A percentile compares a stretch with the other conserved stretches of the same genome.
These are phyloP conservation scores for Achroia grisella DNA, from an alignment of 1,140 invertebrate genomes.

Conservation along the genomic window DNA sequence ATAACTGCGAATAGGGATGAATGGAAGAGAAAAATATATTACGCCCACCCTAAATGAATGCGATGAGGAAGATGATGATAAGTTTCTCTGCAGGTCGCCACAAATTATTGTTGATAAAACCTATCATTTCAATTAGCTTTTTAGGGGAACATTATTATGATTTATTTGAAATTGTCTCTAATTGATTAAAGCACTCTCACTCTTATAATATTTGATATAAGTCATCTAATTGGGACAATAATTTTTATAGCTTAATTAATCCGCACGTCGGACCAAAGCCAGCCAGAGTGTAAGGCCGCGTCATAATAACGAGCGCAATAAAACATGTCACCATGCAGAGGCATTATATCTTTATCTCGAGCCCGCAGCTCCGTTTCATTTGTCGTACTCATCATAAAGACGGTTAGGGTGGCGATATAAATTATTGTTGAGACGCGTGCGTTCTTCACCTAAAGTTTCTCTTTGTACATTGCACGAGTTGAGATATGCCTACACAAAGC, in stretches of 20 bases:
- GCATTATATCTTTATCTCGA: conserved; percentile 5
- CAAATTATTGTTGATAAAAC: too few species aligned
- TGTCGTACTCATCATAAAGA: conserved; percentile 3
- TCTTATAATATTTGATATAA: neutral
- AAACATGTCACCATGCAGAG: neutral
- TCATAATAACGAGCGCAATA: conserved; percentile 3
- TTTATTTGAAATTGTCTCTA: too few species aligned
- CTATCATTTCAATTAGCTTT: too few species aligned
- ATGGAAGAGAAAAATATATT: too few species aligned
- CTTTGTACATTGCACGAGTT: neutral
- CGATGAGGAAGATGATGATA: too few species aligned
- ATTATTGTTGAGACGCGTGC: neutral
- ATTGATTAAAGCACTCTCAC: neutral
- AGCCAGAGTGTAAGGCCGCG: neutral
- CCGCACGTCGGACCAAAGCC: neutral
- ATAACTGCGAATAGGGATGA: too few species aligned
- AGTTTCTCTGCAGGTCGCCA: too few species aligned
- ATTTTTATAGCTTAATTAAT: too few species aligned
- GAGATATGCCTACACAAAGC: too few species aligned
- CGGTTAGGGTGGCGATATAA: neutral
- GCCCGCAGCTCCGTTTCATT: conserved; percentile 3
- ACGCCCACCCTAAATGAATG: too few species aligned
- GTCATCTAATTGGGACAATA: too few species aligned
- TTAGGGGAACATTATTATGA: too few species aligned
- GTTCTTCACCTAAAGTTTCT: conserved; percentile 2